These are phyloP conservation scores for Acanthosepion esculentum DNA, from an alignment of 2,888 invertebrate species.

Conservation along the genomic window DNA sequence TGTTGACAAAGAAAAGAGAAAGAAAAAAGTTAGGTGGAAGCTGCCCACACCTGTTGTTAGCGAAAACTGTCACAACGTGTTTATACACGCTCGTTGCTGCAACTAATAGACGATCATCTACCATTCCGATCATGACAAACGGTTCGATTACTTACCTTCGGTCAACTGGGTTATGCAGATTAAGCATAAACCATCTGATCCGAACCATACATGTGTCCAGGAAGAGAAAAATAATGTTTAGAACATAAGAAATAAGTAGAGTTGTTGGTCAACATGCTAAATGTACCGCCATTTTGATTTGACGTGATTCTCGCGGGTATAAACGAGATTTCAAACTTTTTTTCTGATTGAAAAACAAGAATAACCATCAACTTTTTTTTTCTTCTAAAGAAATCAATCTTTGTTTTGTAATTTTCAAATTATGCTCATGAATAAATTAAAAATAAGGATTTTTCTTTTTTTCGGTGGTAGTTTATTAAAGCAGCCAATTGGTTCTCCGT, in stretches of 20 bases:
- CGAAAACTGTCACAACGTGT: background rate
- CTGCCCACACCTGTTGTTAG: background rate
- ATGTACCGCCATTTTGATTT: background rate
- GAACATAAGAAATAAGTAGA: background rate
- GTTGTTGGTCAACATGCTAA: background rate
- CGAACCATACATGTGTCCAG: background rate
- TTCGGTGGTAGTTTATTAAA: too few relatives aligned
- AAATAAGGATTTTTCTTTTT: too few relatives aligned
- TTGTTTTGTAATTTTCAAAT: too few relatives aligned
- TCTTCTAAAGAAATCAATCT: too few relatives aligned
- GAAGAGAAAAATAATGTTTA: background rate
- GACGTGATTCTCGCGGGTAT: background rate
- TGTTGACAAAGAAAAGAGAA: conserved; percentile 9
- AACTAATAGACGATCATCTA: background rate
- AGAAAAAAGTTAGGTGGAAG: background rate
- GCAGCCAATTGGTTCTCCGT: too few relatives aligned
- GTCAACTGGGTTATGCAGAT: background rate
- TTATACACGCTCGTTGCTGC: background rate
- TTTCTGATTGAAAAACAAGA: background rate
- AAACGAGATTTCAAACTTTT: conserved; percentile 12
- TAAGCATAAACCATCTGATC: background rate
- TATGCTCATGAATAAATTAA: too few relatives aligned
- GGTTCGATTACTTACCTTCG: conserved; percentile 20
- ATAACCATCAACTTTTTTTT: too few relatives aligned
- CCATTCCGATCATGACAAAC: background rate